phyloP scores from a whole-genome alignment of 2,888 invertebrate genomes.

The Acanthacorydalis orientalis region DNA sequence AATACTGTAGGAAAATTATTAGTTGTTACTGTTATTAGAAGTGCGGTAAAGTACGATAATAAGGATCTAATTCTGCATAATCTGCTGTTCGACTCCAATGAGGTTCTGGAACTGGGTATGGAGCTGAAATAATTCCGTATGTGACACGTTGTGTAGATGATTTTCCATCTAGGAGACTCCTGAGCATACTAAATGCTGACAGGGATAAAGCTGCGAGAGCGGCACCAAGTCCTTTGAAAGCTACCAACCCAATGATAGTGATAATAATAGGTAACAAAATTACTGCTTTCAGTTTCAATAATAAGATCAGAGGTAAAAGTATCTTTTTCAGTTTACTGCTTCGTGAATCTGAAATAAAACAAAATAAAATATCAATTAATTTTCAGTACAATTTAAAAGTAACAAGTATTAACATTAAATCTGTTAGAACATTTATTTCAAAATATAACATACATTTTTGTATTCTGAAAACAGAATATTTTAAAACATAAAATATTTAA shows the following conservation, averaged over 20 bases:
- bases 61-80: constrained; percentile 6
- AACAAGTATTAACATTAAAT: too few relatives aligned
- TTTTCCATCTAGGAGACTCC: constrained; percentile 18
- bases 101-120: constrained; percentile 12
- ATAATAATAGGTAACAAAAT: constrained; percentile 42
- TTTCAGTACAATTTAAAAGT: too few relatives aligned
- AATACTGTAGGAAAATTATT: not conserved
- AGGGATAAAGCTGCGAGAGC: constrained; percentile 42
- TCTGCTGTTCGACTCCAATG: constrained; percentile 18
- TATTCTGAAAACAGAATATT: too few relatives aligned
- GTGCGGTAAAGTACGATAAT: constrained; percentile 2
- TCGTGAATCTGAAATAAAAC: constrained; percentile 30
- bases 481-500: too few relatives aligned
- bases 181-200: constrained; percentile 29
- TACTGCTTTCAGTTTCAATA: constrained; percentile 42
- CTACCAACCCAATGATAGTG: constrained; percentile 40
- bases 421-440: too few relatives aligned
- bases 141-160: constrained; percentile 17
- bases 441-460: too few relatives aligned
- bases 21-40: not conserved
- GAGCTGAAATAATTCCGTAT: constrained; percentile 22
- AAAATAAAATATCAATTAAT: too few relatives aligned
- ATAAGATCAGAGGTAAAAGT: constrained; percentile 41
- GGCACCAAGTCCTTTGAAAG: constrained; percentile 45
- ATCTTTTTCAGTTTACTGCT: constrained; percentile 42